A percentile compares a stretch with the other conserved stretches of the same genome.
phyloP scores from a whole-genome alignment of 2,113 vertebrate species.

The Ranitomeya imitator region DNA sequence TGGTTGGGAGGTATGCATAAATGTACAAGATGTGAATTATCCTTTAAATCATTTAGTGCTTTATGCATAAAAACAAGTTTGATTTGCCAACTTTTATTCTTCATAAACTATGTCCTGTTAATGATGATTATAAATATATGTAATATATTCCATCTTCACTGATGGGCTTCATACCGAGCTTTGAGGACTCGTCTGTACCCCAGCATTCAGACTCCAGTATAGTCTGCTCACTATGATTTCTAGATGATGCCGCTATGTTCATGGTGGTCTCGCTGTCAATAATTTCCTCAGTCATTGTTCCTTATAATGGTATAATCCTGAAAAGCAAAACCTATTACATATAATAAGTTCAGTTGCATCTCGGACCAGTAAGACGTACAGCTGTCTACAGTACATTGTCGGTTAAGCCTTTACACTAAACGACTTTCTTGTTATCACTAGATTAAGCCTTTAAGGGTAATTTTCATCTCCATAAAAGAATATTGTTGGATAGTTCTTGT shows the following conservation, averaged over 20 bases:
- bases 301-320: neutral
- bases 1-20: too few species aligned
- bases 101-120: neutral
- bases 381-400: too few species aligned
- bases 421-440: too few species aligned
- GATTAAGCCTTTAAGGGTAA: too few species aligned
- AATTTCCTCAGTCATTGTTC: neutral
- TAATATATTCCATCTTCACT: neutral
- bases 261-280: neutral
- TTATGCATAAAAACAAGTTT: neutral
- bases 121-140: neutral
- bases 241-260: neutral
- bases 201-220: neutral
- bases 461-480: too few species aligned
- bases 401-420: too few species aligned
- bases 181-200: neutral
- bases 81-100: neutral
- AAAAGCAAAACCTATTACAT: neutral
- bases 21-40: too few species aligned
- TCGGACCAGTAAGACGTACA: neutral
- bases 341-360: neutral
- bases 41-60: neutral
- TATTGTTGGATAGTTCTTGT: too few species aligned
- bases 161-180: neutral
- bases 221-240: neutral